Conservation (phyloP, 1,140 invertebrate genomes). For the Tetramorium parvispinum region DNA sequence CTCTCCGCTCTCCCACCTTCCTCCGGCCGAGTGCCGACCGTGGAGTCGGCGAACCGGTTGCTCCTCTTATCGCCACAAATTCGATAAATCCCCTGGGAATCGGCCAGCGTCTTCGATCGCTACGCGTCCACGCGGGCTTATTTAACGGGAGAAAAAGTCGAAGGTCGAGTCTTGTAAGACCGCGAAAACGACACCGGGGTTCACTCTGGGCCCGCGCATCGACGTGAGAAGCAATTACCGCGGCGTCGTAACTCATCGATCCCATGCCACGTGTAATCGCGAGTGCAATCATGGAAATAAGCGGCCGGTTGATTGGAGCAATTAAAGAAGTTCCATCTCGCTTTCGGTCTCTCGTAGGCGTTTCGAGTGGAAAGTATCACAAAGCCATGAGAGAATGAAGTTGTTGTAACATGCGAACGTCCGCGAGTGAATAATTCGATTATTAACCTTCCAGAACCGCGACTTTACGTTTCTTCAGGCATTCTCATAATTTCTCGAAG, state of each 20-base stretch:
- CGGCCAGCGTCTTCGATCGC: constrained; percentile 39
- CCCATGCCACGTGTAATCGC: constrained; percentile 29
- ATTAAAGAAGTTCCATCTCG: constrained; percentile 41
- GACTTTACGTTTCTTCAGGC: not conserved
- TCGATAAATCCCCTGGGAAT: constrained; percentile 67
- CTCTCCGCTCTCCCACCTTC: constrained; percentile 16
- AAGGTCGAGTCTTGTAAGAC: constrained; percentile 37
- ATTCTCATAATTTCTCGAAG: not conserved
- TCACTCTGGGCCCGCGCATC: not conserved
- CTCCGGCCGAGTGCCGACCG: constrained; percentile 9
- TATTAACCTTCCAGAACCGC: not conserved
- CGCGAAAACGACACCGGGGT: constrained; percentile 35
- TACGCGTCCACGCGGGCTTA: constrained; percentile 18
- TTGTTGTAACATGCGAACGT: not conserved
- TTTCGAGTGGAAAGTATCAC: not conserved
- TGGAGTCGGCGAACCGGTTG: constrained; percentile 68
- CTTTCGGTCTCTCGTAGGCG: constrained; percentile 13
- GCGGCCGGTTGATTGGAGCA: constrained; percentile 16
- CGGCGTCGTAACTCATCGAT: constrained; percentile 51
- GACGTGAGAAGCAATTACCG: constrained; percentile 52
- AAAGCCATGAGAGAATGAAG: constrained; percentile 1
- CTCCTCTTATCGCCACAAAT: constrained; percentile 66
- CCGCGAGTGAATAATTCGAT: not conserved
- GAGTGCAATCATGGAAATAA: constrained; percentile 30
- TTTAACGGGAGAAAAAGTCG: constrained; percentile 23